Evolutionary conservation across 2,888 invertebrate genomes (phyloP), one percentile per base, ranked within the genome.

Genomic region (Listrodromus nycthemerus): DNA sequence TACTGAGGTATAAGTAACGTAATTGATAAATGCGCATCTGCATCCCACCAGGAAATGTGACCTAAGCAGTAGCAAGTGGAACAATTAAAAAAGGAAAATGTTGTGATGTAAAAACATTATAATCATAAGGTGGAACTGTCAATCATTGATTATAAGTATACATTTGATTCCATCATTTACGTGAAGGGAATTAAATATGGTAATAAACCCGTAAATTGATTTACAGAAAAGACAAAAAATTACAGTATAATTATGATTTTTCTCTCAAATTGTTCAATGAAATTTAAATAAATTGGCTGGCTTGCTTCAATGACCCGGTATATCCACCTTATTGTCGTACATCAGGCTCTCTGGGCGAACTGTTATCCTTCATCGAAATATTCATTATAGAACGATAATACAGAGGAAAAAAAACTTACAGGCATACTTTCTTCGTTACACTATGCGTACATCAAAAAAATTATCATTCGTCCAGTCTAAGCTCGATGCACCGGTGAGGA

Each of bases 1-100:
- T 91, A 91, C 88, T 90, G 89, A 88, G 89, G 89, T 87, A 90
- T 88, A 55, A 90, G 78, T 83, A 83, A 89, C 89, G 84, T 67
- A 67, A 67, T 88, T 89, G 86, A 91, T 90, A 88, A 90, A 89
- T 91, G 88, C 24, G 41, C 6, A 24, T 90, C 89, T 89, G 89
- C 88, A 89, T 89, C 88, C 90, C 89, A 91, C 89, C 88, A 90
- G 89, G 86, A 90, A 90, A 89, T 67, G 21, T 45, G 10, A 48
- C 45, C 30, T n/a, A 24, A 7, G 16, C 19, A 7, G 10, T 21
- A 55, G 24, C 55, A 55, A 55, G 24, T 24, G 55, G 24, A 45
- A 67, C 16, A 45, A 24, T 27, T 21, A 66, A 66, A 48, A 48
- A 24, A n/a, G 16, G 24, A 27, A 6, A n/a, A 10, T 67, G 27